Evolutionary conservation across 2,888 invertebrate genomes (phyloP).

Genomic region (Brachylomia viminalis): DNA sequence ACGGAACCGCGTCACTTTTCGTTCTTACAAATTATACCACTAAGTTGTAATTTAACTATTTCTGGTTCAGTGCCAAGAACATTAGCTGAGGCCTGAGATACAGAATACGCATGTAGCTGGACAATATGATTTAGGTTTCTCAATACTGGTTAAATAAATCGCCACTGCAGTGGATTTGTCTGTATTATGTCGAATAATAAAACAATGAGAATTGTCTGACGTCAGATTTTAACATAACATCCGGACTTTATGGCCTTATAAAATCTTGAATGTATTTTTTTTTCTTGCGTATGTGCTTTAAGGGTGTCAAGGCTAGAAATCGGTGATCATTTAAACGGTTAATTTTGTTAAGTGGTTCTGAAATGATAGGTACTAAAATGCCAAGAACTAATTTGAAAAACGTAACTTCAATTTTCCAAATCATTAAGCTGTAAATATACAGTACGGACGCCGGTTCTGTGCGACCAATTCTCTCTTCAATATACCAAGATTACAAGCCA

Average conservation of each 20-base stretch:
- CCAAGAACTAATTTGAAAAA: slow-evolving; percentile 13
- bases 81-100: slow-evolving; percentile 60
- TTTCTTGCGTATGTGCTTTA: slow-evolving; percentile 30
- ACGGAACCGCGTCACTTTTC: slow-evolving; percentile 49
- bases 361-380: not conserved
- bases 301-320: slow-evolving; percentile 16
- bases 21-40: slow-evolving; percentile 60
- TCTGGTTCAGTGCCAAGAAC: slow-evolving; percentile 69
- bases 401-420: slow-evolving; percentile 14
- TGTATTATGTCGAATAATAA: slow-evolving; percentile 50
- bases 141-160: slow-evolving; percentile 60
- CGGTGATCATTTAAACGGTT: not conserved
- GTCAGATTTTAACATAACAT: slow-evolving; percentile 46
- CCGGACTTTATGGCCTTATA: slow-evolving; percentile 31
- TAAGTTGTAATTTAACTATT: slow-evolving; percentile 66
- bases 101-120: slow-evolving; percentile 60
- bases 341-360: not conserved
- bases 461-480: slow-evolving; percentile 47
- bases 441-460: slow-evolving; percentile 1
- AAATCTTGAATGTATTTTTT: slow-evolving; percentile 30
- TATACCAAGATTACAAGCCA: slow-evolving; percentile 39
- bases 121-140: slow-evolving; percentile 66
- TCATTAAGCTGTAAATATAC: slow-evolving; percentile 20
- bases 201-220: slow-evolving; percentile 48
- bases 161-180: slow-evolving; percentile 55